Evolutionary conservation across 2,797 vertebrate species (phyloP), one percentile per base, ranked within the genome.

Genomic region (Rhynchotus rufescens): DNA sequence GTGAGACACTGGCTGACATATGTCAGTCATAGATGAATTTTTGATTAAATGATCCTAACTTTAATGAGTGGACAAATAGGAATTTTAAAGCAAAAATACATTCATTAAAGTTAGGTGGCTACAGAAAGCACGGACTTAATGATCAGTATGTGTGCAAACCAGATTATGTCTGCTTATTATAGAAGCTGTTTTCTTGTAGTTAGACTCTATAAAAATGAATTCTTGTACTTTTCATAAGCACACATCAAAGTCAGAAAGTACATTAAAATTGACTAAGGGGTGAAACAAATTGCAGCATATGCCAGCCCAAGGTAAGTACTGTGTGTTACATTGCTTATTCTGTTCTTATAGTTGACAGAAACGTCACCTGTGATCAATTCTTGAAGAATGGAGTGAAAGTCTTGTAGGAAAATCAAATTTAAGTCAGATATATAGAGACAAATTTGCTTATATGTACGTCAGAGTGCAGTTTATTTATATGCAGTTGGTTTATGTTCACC

Each of bases 121-220:
- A 10, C 38, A 73, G 64, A 84, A 84, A 62, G 86, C 6, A 15
- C 62, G 54, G 57, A 65, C 67, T 87, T 91, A n/a, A 49, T 83
- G 74, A 89, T 94, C 69, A 65, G 40, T 72, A 54, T 78, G 65
- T 65, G 54, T 72, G 26, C 65, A 91, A 78, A 62, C n/a, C 47
- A 67, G 57, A 72, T 94, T 92, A 75, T 77, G 84, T 36, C 60
- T 89, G 19, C 68, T 84, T 91, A 71, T 69, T 85, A 64, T 26
- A 38, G 73, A 71, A 77, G 32, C 76, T 76, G 6, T 45, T 88
- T 92, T 89, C 66, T 84, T 80, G 38, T 6, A 44, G 21, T 83
- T 7, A 42, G 19, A 66, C 80, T 92, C 47, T 40, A 16, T 85
- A 68, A 84, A 75, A 82, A 54, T 42, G 77, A 77, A 51, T 65